phyloP scores from a whole-genome alignment of 2,888 invertebrate species.

The Erebia palarica region DNA sequence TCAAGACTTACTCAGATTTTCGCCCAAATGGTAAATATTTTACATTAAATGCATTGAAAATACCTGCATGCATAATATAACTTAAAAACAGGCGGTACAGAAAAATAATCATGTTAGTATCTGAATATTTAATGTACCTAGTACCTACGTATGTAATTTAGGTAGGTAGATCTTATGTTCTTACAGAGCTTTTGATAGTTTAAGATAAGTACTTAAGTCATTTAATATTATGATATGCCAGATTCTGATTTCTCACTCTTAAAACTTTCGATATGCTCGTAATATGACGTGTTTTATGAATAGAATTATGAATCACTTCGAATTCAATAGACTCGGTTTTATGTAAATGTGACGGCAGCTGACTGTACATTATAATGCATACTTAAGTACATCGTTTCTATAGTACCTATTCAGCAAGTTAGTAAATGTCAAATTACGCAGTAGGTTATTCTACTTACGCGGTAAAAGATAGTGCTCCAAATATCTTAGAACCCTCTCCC shows the following conservation, averaged over 20 bases:
- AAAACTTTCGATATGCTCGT: background rate
- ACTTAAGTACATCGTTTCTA: background rate
- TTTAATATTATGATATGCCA: no score
- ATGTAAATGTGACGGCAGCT: slow-evolving; percentile 15
- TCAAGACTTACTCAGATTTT: slow-evolving; percentile 74
- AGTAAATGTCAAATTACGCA: no score
- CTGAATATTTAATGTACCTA: no score
- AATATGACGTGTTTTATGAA: slow-evolving; percentile 15
- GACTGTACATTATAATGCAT: slow-evolving; percentile 5
- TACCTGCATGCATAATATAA: background rate
- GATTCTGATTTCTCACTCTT: background rate
- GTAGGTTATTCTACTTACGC: no score
- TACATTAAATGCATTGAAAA: slow-evolving; percentile 14
- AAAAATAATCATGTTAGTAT: no score
- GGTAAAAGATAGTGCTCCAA: background rate
- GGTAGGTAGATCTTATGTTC: no score
- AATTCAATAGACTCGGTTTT: slow-evolving; percentile 14
- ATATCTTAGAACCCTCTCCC: background rate
- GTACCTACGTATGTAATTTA: background rate
- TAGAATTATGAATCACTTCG: slow-evolving; percentile 2
- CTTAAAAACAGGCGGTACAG: no score
- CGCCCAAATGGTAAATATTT: slow-evolving; percentile 78
- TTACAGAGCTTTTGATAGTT: no score
- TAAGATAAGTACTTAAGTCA: no score
- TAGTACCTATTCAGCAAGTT: no score